Evolutionary conservation across 2,113 vertebrate species (phyloP).

Genomic region (Dolichotis patagonum): DNA sequence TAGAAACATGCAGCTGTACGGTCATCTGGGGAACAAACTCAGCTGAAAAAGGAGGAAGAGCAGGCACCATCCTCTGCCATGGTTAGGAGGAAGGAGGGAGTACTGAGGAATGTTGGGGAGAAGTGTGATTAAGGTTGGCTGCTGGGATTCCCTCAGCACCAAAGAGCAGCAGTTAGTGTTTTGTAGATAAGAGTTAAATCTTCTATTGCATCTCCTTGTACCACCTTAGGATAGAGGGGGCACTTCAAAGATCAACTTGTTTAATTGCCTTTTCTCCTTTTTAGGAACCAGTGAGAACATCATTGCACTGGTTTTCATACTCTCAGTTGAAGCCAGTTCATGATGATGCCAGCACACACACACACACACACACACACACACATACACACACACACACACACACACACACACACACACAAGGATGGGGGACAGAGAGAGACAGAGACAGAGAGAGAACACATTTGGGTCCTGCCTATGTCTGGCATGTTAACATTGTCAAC

Average conservation of each 20-base stretch:
- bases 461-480: background rate
- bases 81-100: background rate
- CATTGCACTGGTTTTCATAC: background rate
- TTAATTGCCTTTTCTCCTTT: slow-evolving; percentile 1
- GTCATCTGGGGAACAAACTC: slow-evolving; percentile 72
- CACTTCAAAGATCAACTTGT: background rate
- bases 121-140: background rate
- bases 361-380: background rate
- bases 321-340: slow-evolving; percentile 9
- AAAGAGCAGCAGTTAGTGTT: background rate
- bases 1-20: slow-evolving; percentile 78
- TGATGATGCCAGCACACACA: background rate
- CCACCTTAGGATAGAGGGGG: background rate
- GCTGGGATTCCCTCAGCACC: slow-evolving; percentile 1
- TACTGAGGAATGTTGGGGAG: background rate
- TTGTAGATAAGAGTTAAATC: background rate
- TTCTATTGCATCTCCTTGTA: background rate
- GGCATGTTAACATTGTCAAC: background rate
- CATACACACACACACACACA: background rate
- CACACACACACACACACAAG: background rate
- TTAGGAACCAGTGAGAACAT: background rate
- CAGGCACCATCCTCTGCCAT: background rate
- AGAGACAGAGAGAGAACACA: background rate
- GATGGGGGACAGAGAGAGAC: background rate
- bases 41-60: slow-evolving; percentile 53